phyloP scores from a whole-genome alignment of 2,888 invertebrate species.

The Euplexia lucipara region DNA sequence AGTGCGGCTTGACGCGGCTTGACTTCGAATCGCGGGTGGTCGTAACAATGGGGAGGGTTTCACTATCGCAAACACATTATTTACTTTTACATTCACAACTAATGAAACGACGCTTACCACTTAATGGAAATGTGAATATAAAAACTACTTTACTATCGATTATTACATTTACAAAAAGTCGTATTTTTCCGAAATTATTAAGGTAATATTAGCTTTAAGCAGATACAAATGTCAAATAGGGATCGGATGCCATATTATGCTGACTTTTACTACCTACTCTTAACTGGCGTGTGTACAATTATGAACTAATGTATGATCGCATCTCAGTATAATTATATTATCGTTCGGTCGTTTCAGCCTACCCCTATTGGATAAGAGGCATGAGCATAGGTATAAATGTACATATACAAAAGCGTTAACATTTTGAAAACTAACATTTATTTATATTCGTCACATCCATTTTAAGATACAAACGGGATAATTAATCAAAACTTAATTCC shows the following conservation, averaged over 20 bases:
- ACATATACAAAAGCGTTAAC: too few species aligned
- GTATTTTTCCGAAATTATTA: neutral
- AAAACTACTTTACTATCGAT: conserved; percentile 11
- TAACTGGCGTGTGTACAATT: too few species aligned
- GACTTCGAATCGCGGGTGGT: conserved; percentile 57
- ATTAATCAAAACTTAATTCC: neutral
- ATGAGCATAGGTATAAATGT: too few species aligned
- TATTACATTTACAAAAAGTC: neutral
- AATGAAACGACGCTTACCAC: conserved; percentile 69
- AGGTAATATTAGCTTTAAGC: neutral
- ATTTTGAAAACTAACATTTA: too few species aligned
- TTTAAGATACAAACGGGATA: neutral
- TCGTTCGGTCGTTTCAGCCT: too few species aligned
- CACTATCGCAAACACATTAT: conserved; percentile 73
- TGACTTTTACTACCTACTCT: too few species aligned
- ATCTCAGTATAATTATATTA: too few species aligned
- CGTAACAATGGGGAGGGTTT: conserved; percentile 72
- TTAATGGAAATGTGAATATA: conserved; percentile 14
- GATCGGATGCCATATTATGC: too few species aligned
- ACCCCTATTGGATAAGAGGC: too few species aligned
- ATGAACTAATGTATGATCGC: too few species aligned
- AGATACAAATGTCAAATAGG: too few species aligned
- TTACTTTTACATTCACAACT: conserved; percentile 76
- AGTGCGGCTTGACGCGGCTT: conserved; percentile 68
- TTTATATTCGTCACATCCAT: neutral